Conservation (phyloP, 1,140 invertebrate species). For the Polypedilum pembai region DNA sequence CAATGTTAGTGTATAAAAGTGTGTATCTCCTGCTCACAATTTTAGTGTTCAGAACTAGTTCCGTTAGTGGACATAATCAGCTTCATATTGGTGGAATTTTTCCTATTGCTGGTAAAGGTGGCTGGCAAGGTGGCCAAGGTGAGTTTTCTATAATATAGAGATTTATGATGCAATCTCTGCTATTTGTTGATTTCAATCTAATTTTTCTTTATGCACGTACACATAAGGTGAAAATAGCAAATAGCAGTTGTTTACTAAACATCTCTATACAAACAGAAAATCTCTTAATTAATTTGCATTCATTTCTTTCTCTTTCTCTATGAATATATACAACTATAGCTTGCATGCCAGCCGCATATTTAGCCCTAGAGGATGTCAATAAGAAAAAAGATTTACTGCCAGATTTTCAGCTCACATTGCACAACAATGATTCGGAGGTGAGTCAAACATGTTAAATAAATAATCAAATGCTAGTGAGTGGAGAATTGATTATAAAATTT, state of each 20-base stretch:
- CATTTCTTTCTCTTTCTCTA: neutral
- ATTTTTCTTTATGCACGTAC: neutral
- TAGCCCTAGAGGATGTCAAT: conserved; percentile 96
- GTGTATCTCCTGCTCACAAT: conserved; percentile 3
- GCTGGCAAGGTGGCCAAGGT: conserved; percentile 85
- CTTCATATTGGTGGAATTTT: conserved; percentile 97
- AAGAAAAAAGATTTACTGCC: conserved; percentile 77
- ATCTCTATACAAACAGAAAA: neutral
- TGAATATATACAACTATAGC: conserved; percentile 43
- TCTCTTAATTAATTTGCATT: conserved; percentile 19
- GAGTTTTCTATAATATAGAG: conserved; percentile 38
- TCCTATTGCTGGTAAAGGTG: conserved; percentile 88
- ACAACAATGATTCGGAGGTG: conserved; percentile 97
- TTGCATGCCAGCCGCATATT: conserved; percentile 87
- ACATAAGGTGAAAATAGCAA: neutral
- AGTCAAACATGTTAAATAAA: conserved; percentile 36
- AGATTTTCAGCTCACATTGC: conserved; percentile 83
- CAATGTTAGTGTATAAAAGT: conserved; percentile 25
- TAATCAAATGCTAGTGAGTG: too few relatives aligned
- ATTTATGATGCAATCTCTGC: neutral
- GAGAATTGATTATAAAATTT: too few relatives aligned
- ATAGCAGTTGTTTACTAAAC: conserved; percentile 38
- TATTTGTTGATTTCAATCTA: neutral
- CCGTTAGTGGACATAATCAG: conserved; percentile 49
- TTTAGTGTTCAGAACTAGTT: conserved; percentile 22